Percentiles rank a stretch among this genome's conserved stretches.
phyloP scores from a whole-genome alignment of 2,797 vertebrate species.

The Zalophus californianus region DNA sequence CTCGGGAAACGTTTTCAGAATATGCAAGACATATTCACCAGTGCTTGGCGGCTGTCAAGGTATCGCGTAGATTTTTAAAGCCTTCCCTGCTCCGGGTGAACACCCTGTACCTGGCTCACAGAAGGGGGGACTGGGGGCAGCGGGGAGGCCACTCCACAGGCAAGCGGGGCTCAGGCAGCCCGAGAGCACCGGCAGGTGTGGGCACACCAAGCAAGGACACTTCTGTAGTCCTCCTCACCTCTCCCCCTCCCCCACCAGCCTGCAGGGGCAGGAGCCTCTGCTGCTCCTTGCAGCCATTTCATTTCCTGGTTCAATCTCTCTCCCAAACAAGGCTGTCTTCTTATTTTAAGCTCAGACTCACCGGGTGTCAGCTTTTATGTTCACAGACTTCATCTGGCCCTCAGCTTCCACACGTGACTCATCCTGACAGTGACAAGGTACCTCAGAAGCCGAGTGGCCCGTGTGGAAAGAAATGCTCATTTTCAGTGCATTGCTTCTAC shows the following conservation, averaged over 20 bases:
- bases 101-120: too few relatives aligned
- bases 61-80: neutral
- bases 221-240: neutral
- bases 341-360: conserved; percentile 72
- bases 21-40: neutral
- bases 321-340: conserved; percentile 66
- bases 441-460: conserved; percentile 32
- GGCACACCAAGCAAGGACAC: neutral
- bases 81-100: neutral
- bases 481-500: neutral
- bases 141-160: neutral
- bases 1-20: neutral
- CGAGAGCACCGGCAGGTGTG: neutral
- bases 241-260: neutral
- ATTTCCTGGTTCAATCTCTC: conserved; percentile 63
- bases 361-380: conserved; percentile 23
- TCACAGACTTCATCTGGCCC: conserved; percentile 69
- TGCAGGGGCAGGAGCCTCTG: neutral
- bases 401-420: conserved; percentile 44
- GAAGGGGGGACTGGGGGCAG: neutral
- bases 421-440: conserved; percentile 46
- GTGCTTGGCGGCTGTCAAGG: neutral
- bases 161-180: neutral
- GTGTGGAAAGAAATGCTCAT: neutral
- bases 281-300: conserved; percentile 55